Percentiles rank a stretch among this genome's conserved stretches.
phyloP scores from a whole-genome alignment of 2,888 invertebrate species.

The Erpobdella octoculata region DNA sequence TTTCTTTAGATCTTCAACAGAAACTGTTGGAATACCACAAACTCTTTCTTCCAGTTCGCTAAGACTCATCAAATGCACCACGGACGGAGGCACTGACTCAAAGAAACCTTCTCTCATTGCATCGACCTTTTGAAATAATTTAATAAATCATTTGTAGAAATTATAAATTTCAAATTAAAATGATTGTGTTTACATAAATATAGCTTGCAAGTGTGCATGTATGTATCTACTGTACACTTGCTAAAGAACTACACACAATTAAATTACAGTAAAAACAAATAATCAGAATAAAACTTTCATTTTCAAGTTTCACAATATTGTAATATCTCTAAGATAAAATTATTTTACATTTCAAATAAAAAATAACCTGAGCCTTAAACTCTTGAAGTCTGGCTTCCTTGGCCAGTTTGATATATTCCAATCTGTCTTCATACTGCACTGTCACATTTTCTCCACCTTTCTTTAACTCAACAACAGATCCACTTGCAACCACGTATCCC shows the following conservation, averaged over 20 bases:
- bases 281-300: too few relatives aligned
- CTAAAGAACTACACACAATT: too few relatives aligned
- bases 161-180: not conserved
- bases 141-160: not conserved
- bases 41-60: conserved; percentile 49
- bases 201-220: not conserved
- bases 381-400: conserved; percentile 45
- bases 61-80: conserved; percentile 49
- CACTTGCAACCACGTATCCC: conserved; percentile 35
- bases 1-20: conserved; percentile 45
- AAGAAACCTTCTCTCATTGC: conserved; percentile 47
- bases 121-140: conserved; percentile 40
- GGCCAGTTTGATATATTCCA: conserved; percentile 45
- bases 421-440: conserved; percentile 44
- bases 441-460: conserved; percentile 43
- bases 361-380: conserved; percentile 47
- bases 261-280: too few relatives aligned
- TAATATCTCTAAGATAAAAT: too few relatives aligned
- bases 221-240: too few relatives aligned
- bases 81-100: conserved; percentile 49
- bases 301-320: too few relatives aligned
- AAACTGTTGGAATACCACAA: conserved; percentile 50
- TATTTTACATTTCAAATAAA: too few relatives aligned
- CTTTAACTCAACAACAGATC: conserved; percentile 41
- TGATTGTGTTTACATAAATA: not conserved